A percentile compares a stretch with the other conserved stretches of the same genome.
Evolutionary conservation across 2,888 invertebrate genomes (phyloP).

Genomic region (Schizaphis graminum): DNA sequence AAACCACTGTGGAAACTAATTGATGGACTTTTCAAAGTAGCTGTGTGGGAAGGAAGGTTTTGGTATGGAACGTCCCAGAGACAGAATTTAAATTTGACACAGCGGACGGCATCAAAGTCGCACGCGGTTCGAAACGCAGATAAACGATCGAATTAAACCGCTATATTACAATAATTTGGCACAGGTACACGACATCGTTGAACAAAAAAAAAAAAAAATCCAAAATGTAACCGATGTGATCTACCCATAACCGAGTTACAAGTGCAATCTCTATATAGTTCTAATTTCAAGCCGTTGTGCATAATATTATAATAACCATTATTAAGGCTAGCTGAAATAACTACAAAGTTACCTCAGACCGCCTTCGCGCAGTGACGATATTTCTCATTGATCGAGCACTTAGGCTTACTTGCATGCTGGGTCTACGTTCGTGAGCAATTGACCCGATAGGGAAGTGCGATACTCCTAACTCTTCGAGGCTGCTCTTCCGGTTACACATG

Average conservation of each 20-base stretch:
- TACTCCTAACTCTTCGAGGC: conserved; percentile 87
- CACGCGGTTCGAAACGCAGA: not conserved
- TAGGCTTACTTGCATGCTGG: conserved; percentile 67
- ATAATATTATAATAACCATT: not conserved
- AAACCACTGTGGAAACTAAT: not conserved
- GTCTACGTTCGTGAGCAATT: conserved; percentile 66
- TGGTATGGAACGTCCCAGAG: not conserved
- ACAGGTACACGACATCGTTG: not conserved
- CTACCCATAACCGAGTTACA: not conserved
- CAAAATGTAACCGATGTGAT: not conserved
- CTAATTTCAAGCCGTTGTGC: conserved; percentile 45
- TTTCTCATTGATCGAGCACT: conserved; percentile 64
- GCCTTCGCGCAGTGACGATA: conserved; percentile 67
- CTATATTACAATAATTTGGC: not conserved
- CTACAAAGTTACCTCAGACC: conserved; percentile 63
- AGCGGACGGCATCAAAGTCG: not conserved
- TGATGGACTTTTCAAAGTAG: not conserved
- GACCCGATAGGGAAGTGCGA: conserved; percentile 78
- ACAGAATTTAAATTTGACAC: not conserved
- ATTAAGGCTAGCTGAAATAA: conserved; percentile 62
- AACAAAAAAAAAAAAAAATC: not conserved
- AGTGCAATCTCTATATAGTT: conserved; percentile 31
- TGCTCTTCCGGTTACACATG: conserved; percentile 81
- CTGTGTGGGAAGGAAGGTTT: not conserved
- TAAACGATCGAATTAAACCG: not conserved